Conservation (phyloP, 1,140 invertebrate genomes). For the Camponotus vicinus region DNA sequence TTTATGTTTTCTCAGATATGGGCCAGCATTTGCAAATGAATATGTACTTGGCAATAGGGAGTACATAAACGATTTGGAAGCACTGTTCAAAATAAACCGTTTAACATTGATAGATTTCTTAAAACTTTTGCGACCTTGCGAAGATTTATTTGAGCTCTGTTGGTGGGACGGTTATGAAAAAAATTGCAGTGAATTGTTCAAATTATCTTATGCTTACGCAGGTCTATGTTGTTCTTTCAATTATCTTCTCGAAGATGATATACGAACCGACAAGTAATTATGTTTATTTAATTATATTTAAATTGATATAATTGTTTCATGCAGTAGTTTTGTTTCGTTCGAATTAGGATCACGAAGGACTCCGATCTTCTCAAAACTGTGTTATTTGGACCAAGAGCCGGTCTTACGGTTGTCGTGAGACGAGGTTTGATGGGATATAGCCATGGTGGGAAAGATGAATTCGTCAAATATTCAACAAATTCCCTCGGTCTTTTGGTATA, state of each 20-base stretch:
- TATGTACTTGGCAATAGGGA: neutral
- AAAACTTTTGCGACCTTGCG: slow-evolving; percentile 56
- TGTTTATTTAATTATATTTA: neutral
- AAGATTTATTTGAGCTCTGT: slow-evolving; percentile 63
- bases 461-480: slow-evolving; percentile 29
- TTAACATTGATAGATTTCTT: slow-evolving; percentile 50
- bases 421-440: neutral
- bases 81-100: slow-evolving; percentile 47
- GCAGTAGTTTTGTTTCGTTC: neutral
- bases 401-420: neutral
- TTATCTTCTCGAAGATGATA: slow-evolving; percentile 62
- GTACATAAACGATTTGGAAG: neutral
- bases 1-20: slow-evolving; percentile 49
- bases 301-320: neutral
- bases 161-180: slow-evolving; percentile 30
- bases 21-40: neutral
- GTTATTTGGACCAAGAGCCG: slow-evolving; percentile 34
- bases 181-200: slow-evolving; percentile 58
- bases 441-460: neutral
- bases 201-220: slow-evolving; percentile 31
- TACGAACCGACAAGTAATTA: slow-evolving; percentile 55
- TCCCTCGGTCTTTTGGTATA: slow-evolving; percentile 38
- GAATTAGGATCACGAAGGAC: neutral
- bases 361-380: neutral
- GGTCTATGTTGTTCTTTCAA: slow-evolving; percentile 75